Conservation (phyloP, 1,140 invertebrate species). For the Monomorium pharaonis region DNA sequence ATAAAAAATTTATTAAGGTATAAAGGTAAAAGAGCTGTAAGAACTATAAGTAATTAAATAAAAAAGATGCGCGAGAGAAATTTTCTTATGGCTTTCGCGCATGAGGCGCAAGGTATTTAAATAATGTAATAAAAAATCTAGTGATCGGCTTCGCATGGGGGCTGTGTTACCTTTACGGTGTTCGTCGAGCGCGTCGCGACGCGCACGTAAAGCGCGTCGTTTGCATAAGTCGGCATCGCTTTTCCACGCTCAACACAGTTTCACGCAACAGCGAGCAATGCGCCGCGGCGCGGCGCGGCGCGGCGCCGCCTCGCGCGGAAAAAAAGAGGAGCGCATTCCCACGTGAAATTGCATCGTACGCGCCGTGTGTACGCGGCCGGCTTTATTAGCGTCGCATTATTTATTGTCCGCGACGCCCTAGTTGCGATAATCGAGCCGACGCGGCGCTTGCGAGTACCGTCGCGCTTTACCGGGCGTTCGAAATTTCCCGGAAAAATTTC, state of each 20-base stretch:
- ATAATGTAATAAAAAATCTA: constrained; percentile 58
- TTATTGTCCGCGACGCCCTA: constrained; percentile 57
- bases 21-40: neutral
- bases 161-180: constrained; percentile 44
- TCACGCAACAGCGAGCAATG: constrained; percentile 52
- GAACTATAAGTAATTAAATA: neutral
- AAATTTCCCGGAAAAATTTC: constrained; percentile 47
- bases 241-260: constrained; percentile 59
- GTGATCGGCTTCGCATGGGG: constrained; percentile 38
- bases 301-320: constrained; percentile 36
- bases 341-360: constrained; percentile 58
- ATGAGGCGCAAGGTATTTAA: constrained; percentile 18
- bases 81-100: neutral
- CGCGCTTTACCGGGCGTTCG: constrained; percentile 13
- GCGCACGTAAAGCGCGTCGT: constrained; percentile 53
- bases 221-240: constrained; percentile 60
- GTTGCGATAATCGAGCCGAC: constrained; percentile 57
- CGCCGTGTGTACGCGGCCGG: constrained; percentile 46
- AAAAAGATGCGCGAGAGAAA: neutral
- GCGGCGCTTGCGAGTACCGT: neutral
- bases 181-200: constrained; percentile 45
- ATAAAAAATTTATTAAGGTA: neutral
- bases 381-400: constrained; percentile 60
- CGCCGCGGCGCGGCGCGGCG: constrained; percentile 21
- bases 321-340: constrained; percentile 55